Base-by-base conservation (phyloP, 2,888 invertebrate genomes). In the Sinhomidia bicolor region DNA sequence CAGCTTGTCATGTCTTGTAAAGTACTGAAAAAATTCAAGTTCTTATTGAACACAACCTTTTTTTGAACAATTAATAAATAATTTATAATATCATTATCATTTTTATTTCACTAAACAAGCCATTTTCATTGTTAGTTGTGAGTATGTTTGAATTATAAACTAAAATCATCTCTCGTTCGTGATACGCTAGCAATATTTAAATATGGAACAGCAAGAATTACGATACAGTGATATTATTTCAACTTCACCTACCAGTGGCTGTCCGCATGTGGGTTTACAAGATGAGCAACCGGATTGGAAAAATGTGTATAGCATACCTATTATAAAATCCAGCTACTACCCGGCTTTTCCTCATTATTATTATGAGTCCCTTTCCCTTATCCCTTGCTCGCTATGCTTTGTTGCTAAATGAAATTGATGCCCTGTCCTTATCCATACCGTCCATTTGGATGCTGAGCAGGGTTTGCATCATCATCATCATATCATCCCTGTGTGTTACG, bases 241-340 rank as follows among this genome's bases (percentile, higher is more conserved):
- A 14, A 1, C 51, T n/a, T 51, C 51, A 51, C n/a, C 51, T 3
- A 51, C 51, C 51, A 5, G 5, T 51, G n/a, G 0, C 20, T 23
- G 23, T 57, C 57, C 36, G 5, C 29, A 32, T n/a, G 65, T 36
- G 65, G 32, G 36, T 51, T 51, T 32, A 1, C 23, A n/a, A 62
- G 32, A 62, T 36, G 65, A 36, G 65, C 36, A 68, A 68, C 36
- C 32, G 17, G 65, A 68, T 62, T 29, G 62, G 65, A 36, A 26
- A 57, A n/a, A 57, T 1, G 65, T 36, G 17, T 17, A 62, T 60
- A 10, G 6, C 32, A 44, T 10, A 44, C 14, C 4, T 36, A 36
- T 5, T 36, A 36, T 36, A 5, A 44, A 7, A n/a, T 51, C 51
- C 44, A 3, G n/a, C 36, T 7, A 51, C 51, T 51, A 32, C 65